Base-by-base conservation (phyloP, 2,797 vertebrate species). In the Hemibagrus guttatus region DNA sequence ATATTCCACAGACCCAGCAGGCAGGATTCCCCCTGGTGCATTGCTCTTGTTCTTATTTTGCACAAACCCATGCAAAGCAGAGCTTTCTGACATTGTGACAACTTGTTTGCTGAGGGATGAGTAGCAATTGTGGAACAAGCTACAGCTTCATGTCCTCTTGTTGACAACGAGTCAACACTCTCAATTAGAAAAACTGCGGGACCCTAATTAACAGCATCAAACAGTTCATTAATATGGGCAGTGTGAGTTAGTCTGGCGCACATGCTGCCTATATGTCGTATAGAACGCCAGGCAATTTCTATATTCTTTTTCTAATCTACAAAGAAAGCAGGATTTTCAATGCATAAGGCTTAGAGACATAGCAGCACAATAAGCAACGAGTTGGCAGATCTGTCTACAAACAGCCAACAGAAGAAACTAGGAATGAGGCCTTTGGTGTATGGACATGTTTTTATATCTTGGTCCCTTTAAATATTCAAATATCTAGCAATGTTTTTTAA, bases 191-290 rank as follows among this genome's bases (percentile, higher is more conserved):
- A 94, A 96, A 94, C 95, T 94, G 95, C 95, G 94, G 95, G 95
- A 96, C 95, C 94, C 95, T 95, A 96, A 96, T 96, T 96, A 96
- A 95, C 95, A 94, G 93, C 95, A 95, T 96, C 95, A 96, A 96
- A 96, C 95, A 94, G 94, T 94, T 96, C 95, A 96, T 96, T 96
- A 96, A 95, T 95, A 94, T 83, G 93, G 95, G 93, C 95, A 91
- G 93, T 95, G 94, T 93, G 93, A 95, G 95, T 93, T 89, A 93
- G 93, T 93, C 89, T 93, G 84, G 85, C 90, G 90, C 88, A 75
- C 89, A 89, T 91, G 84, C 90, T 86, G 88, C 90, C 78, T 86
- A 76, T 72, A 86, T 87, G 86, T 71, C 69, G 52, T 80, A 83
- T 86, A 89, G 79, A 84, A 87, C 71, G 71, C 82, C 69, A 88